Evolutionary conservation across 2,113 vertebrate genomes (phyloP).

Genomic region (Lontra canadensis): DNA sequence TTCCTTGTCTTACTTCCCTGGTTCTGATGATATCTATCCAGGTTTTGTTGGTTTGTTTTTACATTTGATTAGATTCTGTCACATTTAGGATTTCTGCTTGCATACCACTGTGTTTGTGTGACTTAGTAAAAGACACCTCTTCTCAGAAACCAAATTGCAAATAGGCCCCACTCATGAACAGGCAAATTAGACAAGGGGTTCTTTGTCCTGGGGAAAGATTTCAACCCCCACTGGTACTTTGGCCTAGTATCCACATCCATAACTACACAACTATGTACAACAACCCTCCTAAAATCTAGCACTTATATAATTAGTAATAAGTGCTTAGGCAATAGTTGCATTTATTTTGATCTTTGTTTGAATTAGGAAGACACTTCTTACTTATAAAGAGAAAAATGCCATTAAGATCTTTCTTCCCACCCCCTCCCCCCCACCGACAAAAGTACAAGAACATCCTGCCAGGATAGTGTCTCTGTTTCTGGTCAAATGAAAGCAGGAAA

Average conservation of each 20-base stretch:
- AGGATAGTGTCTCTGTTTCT: background rate
- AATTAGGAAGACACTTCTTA: background rate
- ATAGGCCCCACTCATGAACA: background rate
- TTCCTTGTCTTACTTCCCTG: background rate
- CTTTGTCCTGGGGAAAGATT: background rate
- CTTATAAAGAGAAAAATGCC: background rate
- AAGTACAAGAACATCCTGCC: background rate
- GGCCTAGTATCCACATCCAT: too few relatives aligned
- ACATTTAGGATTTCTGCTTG: background rate
- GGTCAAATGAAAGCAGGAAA: background rate
- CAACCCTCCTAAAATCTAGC: background rate
- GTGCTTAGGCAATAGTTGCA: background rate
- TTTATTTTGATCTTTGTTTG: constrained; percentile 12
- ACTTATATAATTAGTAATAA: background rate
- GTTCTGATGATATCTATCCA: background rate
- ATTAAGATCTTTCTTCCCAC: background rate
- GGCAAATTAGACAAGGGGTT: background rate
- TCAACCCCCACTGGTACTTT: background rate
- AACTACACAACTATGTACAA: background rate
- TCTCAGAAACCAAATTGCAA: background rate
- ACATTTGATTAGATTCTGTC: background rate
- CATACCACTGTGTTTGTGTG: background rate
- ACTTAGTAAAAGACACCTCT: background rate
- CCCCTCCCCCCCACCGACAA: rapidly evolving
- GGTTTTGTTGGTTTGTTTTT: background rate